Conservation (phyloP, 2,797 vertebrate species). For the Monodelphis domestica region DNA sequence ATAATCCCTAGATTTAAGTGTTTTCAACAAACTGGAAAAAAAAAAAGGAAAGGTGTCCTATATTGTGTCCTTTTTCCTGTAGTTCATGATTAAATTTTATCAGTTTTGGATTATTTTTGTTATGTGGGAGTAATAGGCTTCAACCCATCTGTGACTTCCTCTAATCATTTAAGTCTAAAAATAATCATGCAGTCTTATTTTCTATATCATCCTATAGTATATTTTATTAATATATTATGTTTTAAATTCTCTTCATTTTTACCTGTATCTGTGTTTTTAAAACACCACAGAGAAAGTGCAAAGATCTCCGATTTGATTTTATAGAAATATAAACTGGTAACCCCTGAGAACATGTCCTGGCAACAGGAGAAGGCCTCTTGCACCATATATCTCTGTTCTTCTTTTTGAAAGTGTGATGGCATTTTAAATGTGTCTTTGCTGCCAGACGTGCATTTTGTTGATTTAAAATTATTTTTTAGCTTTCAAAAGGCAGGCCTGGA, state of each 20-base stretch:
- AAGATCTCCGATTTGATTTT: constrained; percentile 74
- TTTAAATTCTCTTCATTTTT: constrained; percentile 41
- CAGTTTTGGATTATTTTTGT: constrained; percentile 29
- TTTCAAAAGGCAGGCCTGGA: constrained; percentile 69
- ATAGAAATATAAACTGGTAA: constrained; percentile 74
- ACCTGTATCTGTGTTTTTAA: constrained; percentile 47
- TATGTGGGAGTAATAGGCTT: constrained; percentile 34
- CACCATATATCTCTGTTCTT: constrained; percentile 6
- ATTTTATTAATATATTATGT: constrained; percentile 16
- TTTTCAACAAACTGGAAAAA: constrained; percentile 62
- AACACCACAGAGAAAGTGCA: constrained; percentile 14
- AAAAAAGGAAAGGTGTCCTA: not conserved
- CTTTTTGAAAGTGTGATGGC: constrained; percentile 71
- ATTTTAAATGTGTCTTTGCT: constrained; percentile 74
- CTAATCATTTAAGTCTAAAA: constrained; percentile 46
- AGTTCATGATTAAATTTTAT: constrained; percentile 6
- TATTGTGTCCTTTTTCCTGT: not conserved
- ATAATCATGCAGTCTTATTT: not conserved
- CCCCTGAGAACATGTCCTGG: constrained; percentile 66
- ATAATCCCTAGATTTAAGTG: constrained; percentile 63
- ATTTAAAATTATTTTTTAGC: constrained; percentile 59
- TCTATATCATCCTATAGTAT: not conserved
- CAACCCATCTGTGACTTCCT: not conserved
- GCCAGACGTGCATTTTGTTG: constrained; percentile 78
- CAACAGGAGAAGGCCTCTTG: constrained; percentile 62